Percentiles rank a stretch among this genome's conserved stretches.
Conservation (phyloP, 92 coral and sea anemone species). For the Hydrozoanthus gracilis region DNA sequence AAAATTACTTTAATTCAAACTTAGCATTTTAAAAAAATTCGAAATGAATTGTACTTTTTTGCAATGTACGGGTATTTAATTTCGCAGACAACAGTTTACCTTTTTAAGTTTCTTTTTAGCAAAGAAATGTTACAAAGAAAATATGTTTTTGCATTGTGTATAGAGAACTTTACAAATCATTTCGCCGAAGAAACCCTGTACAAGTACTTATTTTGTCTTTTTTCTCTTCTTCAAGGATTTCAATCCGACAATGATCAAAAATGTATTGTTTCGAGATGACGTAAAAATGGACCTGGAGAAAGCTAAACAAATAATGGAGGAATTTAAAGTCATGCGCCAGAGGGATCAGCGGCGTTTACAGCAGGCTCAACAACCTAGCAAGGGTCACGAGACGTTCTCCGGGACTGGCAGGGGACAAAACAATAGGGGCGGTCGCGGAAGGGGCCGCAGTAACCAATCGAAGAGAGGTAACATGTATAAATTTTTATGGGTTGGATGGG, state of each 20-base stretch:
- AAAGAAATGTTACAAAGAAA: too few species aligned
- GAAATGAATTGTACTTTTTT: too few species aligned
- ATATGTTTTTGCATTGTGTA: too few species aligned
- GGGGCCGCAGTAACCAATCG: background rate
- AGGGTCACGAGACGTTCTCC: background rate
- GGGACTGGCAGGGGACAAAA: background rate
- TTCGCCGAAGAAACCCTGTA: too few species aligned
- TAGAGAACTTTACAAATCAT: too few species aligned
- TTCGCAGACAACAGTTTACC: too few species aligned
- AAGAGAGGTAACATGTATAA: background rate
- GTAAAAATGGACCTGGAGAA: constrained; percentile 52
- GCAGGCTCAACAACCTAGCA: background rate
- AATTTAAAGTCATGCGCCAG: constrained; percentile 19
- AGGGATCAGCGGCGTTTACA: background rate
- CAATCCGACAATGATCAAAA: constrained; percentile 43
- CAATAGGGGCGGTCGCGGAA: background rate
- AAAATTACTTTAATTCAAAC: too few species aligned
- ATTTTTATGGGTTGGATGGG: too few species aligned
- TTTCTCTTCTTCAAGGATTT: constrained; percentile 23
- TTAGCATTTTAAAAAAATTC: too few species aligned
- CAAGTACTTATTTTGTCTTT: background rate
- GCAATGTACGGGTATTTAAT: too few species aligned
- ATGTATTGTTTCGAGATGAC: constrained; percentile 60
- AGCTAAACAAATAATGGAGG: constrained; percentile 35
- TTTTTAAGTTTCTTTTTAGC: too few species aligned